Conservation (phyloP, 2,113 vertebrate genomes). For the Corynorhinus townsendii region DNA sequence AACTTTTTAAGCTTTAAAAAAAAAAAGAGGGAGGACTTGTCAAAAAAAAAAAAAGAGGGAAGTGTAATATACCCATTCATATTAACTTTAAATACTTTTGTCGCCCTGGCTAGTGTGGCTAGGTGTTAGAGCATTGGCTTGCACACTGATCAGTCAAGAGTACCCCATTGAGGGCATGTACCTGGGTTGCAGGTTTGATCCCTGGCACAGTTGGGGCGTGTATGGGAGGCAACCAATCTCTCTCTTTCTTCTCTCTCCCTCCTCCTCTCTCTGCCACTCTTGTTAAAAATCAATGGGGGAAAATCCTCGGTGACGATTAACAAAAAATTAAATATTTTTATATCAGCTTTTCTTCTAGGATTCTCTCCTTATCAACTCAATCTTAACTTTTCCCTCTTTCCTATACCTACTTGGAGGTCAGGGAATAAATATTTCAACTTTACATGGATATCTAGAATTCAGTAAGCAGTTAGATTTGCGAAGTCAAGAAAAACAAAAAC, state of each 20-base stretch:
- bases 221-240: no score
- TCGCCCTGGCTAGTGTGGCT: no score
- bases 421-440: neutral
- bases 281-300: no score
- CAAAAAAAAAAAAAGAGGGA: neutral
- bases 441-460: neutral
- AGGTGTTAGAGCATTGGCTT: no score
- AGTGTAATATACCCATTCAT: neutral
- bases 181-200: no score
- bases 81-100: neutral
- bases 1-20: neutral
- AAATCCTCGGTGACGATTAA: no score
- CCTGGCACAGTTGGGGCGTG: no score
- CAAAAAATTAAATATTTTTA: neutral
- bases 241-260: no score
- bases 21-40: neutral
- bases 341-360: neutral
- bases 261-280: no score
- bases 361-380: neutral
- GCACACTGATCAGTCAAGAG: no score
- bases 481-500: neutral
- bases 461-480: neutral
- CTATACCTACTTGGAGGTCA: neutral
- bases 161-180: no score
- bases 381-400: neutral